A percentile compares a stretch with the other conserved stretches of the same genome.
Evolutionary conservation across 2,888 invertebrate genomes (phyloP).

Genomic region (Ptychoptera contaminata): DNA sequence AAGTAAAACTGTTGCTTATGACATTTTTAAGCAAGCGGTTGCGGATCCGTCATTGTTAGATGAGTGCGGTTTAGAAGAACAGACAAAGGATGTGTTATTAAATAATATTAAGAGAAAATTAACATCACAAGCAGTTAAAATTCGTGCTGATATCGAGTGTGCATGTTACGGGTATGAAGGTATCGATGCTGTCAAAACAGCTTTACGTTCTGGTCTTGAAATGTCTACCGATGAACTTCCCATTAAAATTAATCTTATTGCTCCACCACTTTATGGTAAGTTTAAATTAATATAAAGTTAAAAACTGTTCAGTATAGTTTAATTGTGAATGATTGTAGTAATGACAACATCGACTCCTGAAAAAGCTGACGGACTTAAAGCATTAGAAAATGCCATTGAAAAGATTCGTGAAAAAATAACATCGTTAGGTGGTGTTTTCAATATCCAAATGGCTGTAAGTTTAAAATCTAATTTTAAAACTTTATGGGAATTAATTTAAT

Average conservation of each 20-base stretch:
- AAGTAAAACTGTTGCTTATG: conserved; percentile 90
- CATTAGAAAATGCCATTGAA: conserved; percentile 77
- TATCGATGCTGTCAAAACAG: conserved; percentile 93
- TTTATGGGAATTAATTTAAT: not conserved
- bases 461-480: not conserved
- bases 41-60: conserved; percentile 80
- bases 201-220: conserved; percentile 76
- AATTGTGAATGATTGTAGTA: conserved; percentile 37
- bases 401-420: conserved; percentile 72
- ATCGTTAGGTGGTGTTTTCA: conserved; percentile 78
- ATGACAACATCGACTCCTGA: conserved; percentile 98
- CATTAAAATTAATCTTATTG: conserved; percentile 96
- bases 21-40: conserved; percentile 97
- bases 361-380: conserved; percentile 80
- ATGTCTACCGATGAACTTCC: conserved; percentile 86
- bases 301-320: too few relatives aligned
- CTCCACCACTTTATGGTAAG: conserved; percentile 85
- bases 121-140: conserved; percentile 94
- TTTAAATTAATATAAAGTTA: not conserved
- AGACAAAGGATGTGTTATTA: conserved; percentile 80
- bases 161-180: conserved; percentile 96
- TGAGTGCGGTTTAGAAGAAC: conserved; percentile 86
- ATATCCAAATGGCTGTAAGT: conserved; percentile 83
- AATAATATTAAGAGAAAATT: conserved; percentile 91
- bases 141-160: conserved; percentile 83